These are phyloP conservation scores for Aphidius gifuensis DNA, from an alignment of 1,140 invertebrate genomes.

Conservation along the genomic window DNA sequence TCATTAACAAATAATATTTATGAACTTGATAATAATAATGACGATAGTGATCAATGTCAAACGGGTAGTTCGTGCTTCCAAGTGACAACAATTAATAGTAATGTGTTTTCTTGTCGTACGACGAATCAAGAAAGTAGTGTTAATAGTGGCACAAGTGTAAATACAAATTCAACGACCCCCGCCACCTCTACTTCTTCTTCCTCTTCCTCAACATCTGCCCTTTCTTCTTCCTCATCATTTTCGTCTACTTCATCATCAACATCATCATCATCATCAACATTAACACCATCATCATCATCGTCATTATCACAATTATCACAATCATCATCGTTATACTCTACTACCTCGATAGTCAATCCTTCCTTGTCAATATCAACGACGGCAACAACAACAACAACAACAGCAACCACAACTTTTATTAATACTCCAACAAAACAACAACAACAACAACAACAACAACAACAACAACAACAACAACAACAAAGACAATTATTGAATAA, in stretches of 20 bases:
- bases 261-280: slow-evolving; percentile 2
- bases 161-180: slow-evolving; percentile 17
- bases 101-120: slow-evolving; percentile 33
- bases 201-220: slow-evolving; percentile 20
- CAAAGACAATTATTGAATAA: slow-evolving; percentile 47
- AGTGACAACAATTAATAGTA: slow-evolving; percentile 36
- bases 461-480: slow-evolving; percentile 22
- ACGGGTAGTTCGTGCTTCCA: slow-evolving; percentile 46
- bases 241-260: slow-evolving; percentile 1
- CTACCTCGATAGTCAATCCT: slow-evolving; percentile 14
- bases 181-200: neutral
- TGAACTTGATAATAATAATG: slow-evolving; percentile 2
- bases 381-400: slow-evolving; percentile 7
- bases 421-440: slow-evolving; percentile 4
- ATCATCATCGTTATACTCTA: slow-evolving; percentile 4
- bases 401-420: neutral
- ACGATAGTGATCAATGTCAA: slow-evolving; percentile 25
- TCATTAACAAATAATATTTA: neutral
- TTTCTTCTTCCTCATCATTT: slow-evolving; percentile 14
- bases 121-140: slow-evolving; percentile 40
- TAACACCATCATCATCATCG: slow-evolving; percentile 16
- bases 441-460: slow-evolving; percentile 8
- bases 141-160: slow-evolving; percentile 44
- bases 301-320: slow-evolving; percentile 4
- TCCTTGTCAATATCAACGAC: neutral